Evolutionary conservation across 2,888 invertebrate genomes (phyloP).

Genomic region (Netelia inedita): DNA sequence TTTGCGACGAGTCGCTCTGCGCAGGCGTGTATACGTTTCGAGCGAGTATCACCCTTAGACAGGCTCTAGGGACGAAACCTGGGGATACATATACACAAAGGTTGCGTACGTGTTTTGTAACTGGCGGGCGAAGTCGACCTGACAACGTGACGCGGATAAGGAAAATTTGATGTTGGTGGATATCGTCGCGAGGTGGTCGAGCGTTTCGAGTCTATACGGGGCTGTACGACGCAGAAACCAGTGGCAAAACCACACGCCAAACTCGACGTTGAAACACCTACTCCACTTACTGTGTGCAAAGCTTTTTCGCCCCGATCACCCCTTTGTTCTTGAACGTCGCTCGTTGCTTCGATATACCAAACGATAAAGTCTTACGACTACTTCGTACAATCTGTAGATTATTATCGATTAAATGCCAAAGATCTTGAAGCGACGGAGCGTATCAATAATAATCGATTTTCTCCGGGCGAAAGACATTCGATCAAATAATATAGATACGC

Average conservation of each 20-base stretch:
- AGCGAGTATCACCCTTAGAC: no score
- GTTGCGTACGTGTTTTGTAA: constrained; percentile 31
- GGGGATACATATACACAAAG: no score
- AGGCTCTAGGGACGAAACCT: no score
- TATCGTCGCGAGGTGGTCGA: constrained; percentile 1
- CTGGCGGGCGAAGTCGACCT: constrained; percentile 6
- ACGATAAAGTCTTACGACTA: constrained; percentile 18
- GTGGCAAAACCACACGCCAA: neutral
- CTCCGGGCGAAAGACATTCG: constrained; percentile 15
- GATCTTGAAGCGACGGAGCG: neutral
- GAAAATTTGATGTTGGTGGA: constrained; percentile 2
- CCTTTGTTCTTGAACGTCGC: constrained; percentile 8
- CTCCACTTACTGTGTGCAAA: constrained; percentile 14
- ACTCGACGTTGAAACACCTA: constrained; percentile 15
- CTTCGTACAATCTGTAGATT: neutral
- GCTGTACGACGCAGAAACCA: neutral
- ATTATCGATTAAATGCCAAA: constrained; percentile 1
- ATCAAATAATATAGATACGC: neutral
- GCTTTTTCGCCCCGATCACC: neutral
- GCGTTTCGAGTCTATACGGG: neutral
- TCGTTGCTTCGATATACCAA: neutral
- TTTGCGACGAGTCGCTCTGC: neutral
- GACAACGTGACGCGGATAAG: constrained; percentile 45
- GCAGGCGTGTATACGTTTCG: no score
- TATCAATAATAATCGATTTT: neutral